phyloP scores from a whole-genome alignment of 2,888 invertebrate species.

The Agriopis leucophaearia region DNA sequence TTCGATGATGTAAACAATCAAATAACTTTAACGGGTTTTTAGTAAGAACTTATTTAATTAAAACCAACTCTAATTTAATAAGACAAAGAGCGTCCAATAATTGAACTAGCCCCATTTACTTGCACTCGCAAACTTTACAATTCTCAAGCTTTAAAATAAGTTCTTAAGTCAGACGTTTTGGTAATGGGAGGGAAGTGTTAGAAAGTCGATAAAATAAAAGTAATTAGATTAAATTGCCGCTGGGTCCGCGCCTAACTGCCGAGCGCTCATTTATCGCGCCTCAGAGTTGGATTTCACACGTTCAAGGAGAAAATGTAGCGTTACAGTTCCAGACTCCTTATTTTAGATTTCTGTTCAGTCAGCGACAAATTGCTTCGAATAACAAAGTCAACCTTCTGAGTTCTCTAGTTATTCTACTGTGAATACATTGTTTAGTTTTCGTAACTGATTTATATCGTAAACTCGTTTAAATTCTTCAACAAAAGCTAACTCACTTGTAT shows the following conservation, averaged over 20 bases:
- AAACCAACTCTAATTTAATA: not conserved
- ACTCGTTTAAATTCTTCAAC: not conserved
- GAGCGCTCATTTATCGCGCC: conserved; percentile 3
- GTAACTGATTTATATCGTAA: not conserved
- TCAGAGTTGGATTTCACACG: not conserved
- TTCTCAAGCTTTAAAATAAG: conserved; percentile 8
- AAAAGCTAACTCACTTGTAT: conserved; percentile 47
- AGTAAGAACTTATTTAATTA: not conserved
- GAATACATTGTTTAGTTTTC: not conserved
- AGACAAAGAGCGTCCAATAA: not conserved
- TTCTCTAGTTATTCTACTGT: not conserved
- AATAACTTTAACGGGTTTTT: not conserved
- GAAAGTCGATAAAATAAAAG: conserved; percentile 25
- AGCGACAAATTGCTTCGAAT: conserved; percentile 9
- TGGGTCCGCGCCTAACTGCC: conserved; percentile 14
- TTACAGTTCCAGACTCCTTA: not conserved
- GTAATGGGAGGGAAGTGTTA: conserved; percentile 21
- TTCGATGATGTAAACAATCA: too few species aligned
- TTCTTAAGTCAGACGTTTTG: not conserved
- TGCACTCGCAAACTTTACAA: conserved; percentile 5
- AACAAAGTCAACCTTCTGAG: not conserved
- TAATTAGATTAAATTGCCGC: conserved; percentile 20
- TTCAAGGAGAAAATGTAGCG: not conserved
- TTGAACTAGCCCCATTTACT: conserved; percentile 6
- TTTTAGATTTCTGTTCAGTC: conserved; percentile 1